These are phyloP conservation scores for Ia io DNA, from an alignment of 2,113 vertebrate species.

Conservation along the genomic window DNA sequence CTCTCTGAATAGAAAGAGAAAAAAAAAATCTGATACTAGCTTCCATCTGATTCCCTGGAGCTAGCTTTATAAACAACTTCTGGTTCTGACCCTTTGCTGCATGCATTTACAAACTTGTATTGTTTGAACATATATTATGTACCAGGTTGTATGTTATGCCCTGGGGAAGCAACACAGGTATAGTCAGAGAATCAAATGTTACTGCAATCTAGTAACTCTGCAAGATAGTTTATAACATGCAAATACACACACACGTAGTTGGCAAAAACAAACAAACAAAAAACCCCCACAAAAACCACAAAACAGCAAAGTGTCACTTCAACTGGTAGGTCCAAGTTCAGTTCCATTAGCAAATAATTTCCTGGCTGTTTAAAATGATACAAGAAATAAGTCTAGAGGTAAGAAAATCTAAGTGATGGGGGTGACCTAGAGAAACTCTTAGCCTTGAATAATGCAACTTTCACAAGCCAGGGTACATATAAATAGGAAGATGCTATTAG, in stretches of 20 bases:
- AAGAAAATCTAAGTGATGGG: conserved; percentile 25
- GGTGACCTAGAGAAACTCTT: background rate
- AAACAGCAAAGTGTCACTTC: background rate
- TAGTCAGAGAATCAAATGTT: background rate
- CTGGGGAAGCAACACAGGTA: background rate
- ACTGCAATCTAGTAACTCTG: background rate
- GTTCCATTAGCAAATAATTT: background rate
- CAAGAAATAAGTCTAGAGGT: background rate
- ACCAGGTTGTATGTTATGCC: background rate
- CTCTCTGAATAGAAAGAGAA: background rate
- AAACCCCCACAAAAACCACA: background rate
- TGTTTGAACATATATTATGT: background rate
- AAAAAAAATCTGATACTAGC: background rate
- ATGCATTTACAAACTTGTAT: background rate
- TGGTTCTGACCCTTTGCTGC: background rate
- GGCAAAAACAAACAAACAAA: background rate
- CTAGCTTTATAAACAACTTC: background rate
- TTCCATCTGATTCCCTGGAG: background rate
- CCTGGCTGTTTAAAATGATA: conserved; percentile 12
- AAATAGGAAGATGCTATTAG: background rate
- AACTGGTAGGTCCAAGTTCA: background rate
- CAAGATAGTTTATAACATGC: background rate
- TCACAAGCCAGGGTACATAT: background rate
- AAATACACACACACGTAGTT: background rate
- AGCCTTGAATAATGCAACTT: background rate